Conservation (phyloP, 2,113 vertebrate genomes). For the Peromyscus polionotus region DNA sequence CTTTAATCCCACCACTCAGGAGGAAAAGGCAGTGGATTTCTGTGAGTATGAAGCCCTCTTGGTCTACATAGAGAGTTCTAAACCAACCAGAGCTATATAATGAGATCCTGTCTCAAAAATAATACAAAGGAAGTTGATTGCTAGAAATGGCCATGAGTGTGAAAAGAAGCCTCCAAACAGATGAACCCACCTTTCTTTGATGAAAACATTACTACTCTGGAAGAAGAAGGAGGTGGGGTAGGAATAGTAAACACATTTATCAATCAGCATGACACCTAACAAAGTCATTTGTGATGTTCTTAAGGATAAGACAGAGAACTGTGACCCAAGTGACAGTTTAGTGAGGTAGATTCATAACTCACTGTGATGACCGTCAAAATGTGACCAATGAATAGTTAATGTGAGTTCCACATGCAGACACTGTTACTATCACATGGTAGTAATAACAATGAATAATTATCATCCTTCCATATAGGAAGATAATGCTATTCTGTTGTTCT, state of each 20-base stretch:
- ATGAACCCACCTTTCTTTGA: constrained; percentile 26
- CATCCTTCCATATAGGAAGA: background rate
- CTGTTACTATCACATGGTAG: background rate
- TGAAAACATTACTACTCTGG: background rate
- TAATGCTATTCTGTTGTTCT: constrained; percentile 40
- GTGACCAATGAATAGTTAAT: background rate
- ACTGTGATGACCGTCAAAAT: constrained; percentile 21
- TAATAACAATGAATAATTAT: background rate
- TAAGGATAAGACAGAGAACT: constrained; percentile 45
- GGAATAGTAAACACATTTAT: constrained; percentile 52
- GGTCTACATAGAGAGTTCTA: background rate
- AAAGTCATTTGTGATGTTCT: constrained; percentile 54
- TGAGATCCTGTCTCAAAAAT: background rate
- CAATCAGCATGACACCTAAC: constrained; percentile 29
- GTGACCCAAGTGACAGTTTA: background rate
- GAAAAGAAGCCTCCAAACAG: background rate
- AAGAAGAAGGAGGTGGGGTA: constrained; percentile 2
- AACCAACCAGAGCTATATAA: background rate
- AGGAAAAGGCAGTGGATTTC: background rate
- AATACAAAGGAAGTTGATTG: background rate
- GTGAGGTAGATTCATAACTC: constrained; percentile 43
- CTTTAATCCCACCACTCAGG: background rate
- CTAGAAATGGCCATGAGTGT: constrained; percentile 14
- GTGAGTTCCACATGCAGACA: constrained; percentile 21
- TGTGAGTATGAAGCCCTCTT: background rate